Evolutionary conservation across 2,888 invertebrate genomes (phyloP).

Genomic region (Ophraella communa): DNA sequence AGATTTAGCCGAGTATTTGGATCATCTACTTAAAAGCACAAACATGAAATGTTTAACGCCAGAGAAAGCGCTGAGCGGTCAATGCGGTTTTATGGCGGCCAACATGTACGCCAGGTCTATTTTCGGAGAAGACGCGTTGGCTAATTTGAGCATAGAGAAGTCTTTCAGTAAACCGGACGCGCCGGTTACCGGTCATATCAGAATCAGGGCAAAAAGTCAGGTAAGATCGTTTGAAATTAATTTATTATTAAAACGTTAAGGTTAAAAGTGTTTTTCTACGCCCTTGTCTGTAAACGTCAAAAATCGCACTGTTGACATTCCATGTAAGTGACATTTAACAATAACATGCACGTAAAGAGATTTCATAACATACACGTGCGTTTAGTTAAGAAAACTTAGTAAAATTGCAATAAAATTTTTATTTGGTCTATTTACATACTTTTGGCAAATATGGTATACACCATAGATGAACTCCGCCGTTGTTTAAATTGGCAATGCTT

Average conservation of each 20-base stretch:
- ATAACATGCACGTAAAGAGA: too few relatives aligned
- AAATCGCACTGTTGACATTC: too few relatives aligned
- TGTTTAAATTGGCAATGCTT: too few relatives aligned
- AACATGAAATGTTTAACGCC: conserved; percentile 99
- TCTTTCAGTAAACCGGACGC: conserved; percentile 85
- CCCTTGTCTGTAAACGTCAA: too few relatives aligned
- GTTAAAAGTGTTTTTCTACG: too few relatives aligned
- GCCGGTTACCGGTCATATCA: conserved; percentile 94
- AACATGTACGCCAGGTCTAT: conserved; percentile 98
- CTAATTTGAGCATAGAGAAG: conserved; percentile 98
- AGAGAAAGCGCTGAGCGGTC: conserved; percentile 93
- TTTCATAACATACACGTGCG: too few relatives aligned
- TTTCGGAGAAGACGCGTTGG: conserved; percentile 98
- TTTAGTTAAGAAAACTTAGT: too few relatives aligned
- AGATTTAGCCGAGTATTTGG: conserved; percentile 91
- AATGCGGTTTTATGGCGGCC: conserved; percentile 99
- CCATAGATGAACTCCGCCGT: too few relatives aligned
- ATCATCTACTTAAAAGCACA: conserved; percentile 90
- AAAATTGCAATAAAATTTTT: too few relatives aligned
- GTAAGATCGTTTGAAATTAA: conserved; percentile 60
- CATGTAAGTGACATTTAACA: too few relatives aligned
- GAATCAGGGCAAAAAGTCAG: conserved; percentile 98
- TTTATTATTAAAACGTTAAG: not conserved
- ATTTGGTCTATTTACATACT: too few relatives aligned
- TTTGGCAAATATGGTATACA: too few relatives aligned